Evolutionary conservation across 2,113 vertebrate species (phyloP).

Genomic region (Pavo muticus): DNA sequence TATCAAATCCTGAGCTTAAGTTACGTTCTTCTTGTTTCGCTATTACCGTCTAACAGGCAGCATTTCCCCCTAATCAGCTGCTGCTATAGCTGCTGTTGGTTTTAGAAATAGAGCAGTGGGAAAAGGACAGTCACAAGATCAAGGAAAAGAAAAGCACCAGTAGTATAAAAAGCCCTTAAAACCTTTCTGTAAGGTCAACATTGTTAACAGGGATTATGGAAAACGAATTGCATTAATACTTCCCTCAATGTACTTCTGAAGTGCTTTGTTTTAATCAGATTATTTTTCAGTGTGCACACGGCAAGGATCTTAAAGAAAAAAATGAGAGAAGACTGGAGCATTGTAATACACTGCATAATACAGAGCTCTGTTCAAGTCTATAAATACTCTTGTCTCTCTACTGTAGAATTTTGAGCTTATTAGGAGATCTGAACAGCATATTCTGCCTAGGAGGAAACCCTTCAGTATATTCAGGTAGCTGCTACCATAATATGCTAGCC

Average conservation of each 20-base stretch:
- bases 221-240: conserved; percentile 57
- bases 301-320: conserved; percentile 22
- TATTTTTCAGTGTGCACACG: conserved; percentile 37
- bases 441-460: not conserved
- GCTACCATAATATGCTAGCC: not conserved
- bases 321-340: not conserved
- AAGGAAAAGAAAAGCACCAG: conserved; percentile 33
- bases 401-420: conserved; percentile 26
- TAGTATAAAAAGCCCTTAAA: not conserved
- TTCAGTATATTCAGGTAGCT: not conserved
- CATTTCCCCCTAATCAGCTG: not conserved
- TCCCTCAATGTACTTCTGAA: conserved; percentile 43
- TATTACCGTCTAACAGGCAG: not conserved
- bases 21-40: not conserved
- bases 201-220: conserved; percentile 57
- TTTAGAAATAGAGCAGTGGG: not conserved
- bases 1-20: not conserved
- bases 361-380: conserved; percentile 33
- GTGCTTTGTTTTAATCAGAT: conserved; percentile 63
- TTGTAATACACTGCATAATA: conserved; percentile 49
- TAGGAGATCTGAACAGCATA: not conserved
- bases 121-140: conserved; percentile 24
- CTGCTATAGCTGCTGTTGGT: not conserved
- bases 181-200: conserved; percentile 43
- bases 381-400: conserved; percentile 23